These are phyloP conservation scores for Allacma fusca DNA, from an alignment of 2,888 invertebrate genomes.

Conservation along the genomic window DNA sequence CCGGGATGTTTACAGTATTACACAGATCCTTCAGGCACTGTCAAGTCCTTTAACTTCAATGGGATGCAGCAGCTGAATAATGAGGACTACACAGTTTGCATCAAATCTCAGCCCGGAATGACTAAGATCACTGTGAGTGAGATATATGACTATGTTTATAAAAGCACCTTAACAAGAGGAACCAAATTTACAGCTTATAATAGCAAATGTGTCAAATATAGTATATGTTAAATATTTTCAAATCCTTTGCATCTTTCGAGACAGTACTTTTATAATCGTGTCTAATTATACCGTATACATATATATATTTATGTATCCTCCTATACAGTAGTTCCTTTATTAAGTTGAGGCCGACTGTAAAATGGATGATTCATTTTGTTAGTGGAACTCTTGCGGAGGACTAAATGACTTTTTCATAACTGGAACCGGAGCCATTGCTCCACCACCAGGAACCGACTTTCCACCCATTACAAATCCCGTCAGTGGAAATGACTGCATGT, in stretches of 20 bases:
- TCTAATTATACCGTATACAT: too few species aligned
- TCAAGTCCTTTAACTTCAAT: slow-evolving; percentile 55
- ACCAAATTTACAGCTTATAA: too few species aligned
- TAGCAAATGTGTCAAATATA: too few species aligned
- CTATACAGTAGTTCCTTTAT: too few species aligned
- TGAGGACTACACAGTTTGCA: slow-evolving; percentile 56
- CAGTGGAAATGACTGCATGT: slow-evolving; percentile 43
- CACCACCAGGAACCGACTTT: slow-evolving; percentile 1
- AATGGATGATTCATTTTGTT: background rate
- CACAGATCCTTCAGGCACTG: slow-evolving; percentile 53
- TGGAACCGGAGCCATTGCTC: slow-evolving; percentile 41
- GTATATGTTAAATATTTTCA: too few species aligned
- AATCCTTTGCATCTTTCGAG: too few species aligned
- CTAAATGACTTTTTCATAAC: slow-evolving; percentile 28
- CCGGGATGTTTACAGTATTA: slow-evolving; percentile 58
- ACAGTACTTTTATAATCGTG: too few species aligned
- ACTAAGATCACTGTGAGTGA: slow-evolving; percentile 52
- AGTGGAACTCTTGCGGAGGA: slow-evolving; percentile 36
- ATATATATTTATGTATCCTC: too few species aligned
- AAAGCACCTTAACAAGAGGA: too few species aligned
- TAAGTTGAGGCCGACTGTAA: too few species aligned
- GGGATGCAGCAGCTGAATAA: slow-evolving; percentile 54
- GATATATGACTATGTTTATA: too few species aligned
- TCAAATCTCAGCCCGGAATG: slow-evolving; percentile 52
- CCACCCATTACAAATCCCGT: slow-evolving; percentile 24